Conservation (phyloP, 1,140 invertebrate species). For the Cyrtorhinus lividipennis region DNA sequence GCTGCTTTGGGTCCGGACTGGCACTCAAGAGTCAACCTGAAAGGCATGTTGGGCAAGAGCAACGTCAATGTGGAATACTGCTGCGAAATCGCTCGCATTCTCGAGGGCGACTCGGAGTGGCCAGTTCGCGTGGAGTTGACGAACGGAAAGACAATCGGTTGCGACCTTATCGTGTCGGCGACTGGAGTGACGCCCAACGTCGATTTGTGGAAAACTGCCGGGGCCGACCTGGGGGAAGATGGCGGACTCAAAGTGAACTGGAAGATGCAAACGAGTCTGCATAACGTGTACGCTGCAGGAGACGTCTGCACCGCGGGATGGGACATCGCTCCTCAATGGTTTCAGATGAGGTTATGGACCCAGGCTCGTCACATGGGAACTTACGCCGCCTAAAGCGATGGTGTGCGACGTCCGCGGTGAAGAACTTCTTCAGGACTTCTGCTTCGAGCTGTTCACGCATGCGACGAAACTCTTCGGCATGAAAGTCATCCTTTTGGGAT, state of each 20-base stretch:
- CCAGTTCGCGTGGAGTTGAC: constrained; percentile 56
- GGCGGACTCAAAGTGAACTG: constrained; percentile 69
- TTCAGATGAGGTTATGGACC: constrained; percentile 94
- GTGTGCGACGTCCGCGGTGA: constrained; percentile 43
- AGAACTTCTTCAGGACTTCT: constrained; percentile 70
- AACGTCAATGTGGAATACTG: constrained; percentile 46
- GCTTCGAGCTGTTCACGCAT: constrained; percentile 95
- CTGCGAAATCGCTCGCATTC: constrained; percentile 43
- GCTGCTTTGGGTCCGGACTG: constrained; percentile 92
- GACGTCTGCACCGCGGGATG: constrained; percentile 78
- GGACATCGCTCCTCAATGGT: constrained; percentile 70
- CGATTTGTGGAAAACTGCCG: constrained; percentile 35
- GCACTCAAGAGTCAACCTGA: constrained; percentile 56
- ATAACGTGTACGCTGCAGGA: constrained; percentile 82
- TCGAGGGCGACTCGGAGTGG: constrained; percentile 39
- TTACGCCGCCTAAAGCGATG: constrained; percentile 88
- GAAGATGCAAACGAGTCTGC: constrained; percentile 64
- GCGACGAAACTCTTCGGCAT: constrained; percentile 90
- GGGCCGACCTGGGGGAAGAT: constrained; percentile 48
- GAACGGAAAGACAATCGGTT: constrained; percentile 58
- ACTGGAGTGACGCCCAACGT: constrained; percentile 75
- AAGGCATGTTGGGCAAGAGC: constrained; percentile 32
- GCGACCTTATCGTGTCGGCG: constrained; percentile 89
- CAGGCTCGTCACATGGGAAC: constrained; percentile 95
- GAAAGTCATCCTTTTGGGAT: constrained; percentile 84